Evolutionary conservation across 2,113 vertebrate species (phyloP).

Genomic region (Kobus ellipsiprymnus): DNA sequence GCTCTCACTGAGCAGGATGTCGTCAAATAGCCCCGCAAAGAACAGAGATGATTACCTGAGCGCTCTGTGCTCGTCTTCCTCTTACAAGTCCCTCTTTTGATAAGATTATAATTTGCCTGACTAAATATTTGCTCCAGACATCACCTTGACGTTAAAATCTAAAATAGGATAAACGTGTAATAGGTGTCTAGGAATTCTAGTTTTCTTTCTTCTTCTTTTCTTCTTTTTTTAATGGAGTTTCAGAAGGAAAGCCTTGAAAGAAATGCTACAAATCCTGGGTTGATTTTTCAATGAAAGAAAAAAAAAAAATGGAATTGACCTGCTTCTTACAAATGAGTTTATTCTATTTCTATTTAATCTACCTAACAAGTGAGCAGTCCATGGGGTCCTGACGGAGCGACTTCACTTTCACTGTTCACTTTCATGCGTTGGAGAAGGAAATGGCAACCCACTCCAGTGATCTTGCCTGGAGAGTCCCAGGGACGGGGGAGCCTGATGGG

Average conservation of each 20-base stretch:
- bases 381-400: too few relatives aligned
- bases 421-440: too few relatives aligned
- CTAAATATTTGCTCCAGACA: constrained; percentile 49
- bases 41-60: constrained; percentile 41
- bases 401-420: too few relatives aligned
- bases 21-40: constrained; percentile 67
- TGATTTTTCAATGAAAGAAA: not conserved
- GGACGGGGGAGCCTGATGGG: too few relatives aligned
- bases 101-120: constrained; percentile 25
- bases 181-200: not conserved
- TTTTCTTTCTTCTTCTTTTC: not conserved
- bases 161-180: constrained; percentile 22
- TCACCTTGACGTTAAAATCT: constrained; percentile 22
- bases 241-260: not conserved
- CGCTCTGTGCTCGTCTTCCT: constrained; percentile 47
- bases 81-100: constrained; percentile 21
- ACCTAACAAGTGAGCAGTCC: not conserved
- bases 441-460: too few relatives aligned
- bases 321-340: not conserved
- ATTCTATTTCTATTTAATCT: not conserved
- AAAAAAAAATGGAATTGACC: not conserved
- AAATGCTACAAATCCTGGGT: not conserved
- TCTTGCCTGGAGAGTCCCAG: too few relatives aligned
- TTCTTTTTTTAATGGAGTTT: not conserved
- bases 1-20: constrained; percentile 54